Percentiles rank a stretch among this genome's conserved stretches.
These are phyloP conservation scores for Netelia melanura DNA, from an alignment of 2,888 invertebrate genomes.

Conservation along the genomic window DNA sequence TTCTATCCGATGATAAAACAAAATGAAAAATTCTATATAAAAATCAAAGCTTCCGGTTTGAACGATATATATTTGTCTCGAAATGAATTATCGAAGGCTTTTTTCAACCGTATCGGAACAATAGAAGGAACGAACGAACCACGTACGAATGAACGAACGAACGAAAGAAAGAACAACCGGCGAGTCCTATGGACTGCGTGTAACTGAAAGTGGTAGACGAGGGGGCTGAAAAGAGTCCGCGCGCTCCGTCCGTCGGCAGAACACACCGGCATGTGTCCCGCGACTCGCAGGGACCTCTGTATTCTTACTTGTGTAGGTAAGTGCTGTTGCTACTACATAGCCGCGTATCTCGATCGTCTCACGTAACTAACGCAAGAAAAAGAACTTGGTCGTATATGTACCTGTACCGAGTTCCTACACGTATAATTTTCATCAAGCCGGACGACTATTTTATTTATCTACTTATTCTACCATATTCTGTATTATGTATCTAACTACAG, in stretches of 20 bases:
- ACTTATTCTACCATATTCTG: no score
- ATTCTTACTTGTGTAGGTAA: conserved; percentile 6
- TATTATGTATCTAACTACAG: no score
- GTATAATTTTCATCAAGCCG: conserved; percentile 27
- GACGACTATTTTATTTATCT: neutral
- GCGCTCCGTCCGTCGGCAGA: conserved; percentile 31
- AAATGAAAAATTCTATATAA: no score
- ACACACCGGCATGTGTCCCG: conserved; percentile 45
- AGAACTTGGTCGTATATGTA: conserved; percentile 18
- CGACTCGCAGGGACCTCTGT: conserved; percentile 20
- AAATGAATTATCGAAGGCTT: neutral
- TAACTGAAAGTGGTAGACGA: conserved; percentile 75
- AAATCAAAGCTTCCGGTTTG: no score
- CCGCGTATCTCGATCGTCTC: conserved; percentile 36
- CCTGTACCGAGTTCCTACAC: conserved; percentile 18
- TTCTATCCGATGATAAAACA: no score
- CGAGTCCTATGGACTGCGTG: conserved; percentile 79
- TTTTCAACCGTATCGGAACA: neutral
- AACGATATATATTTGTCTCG: no score
- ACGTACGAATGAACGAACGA: no score
- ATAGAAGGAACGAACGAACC: neutral
- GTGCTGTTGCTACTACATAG: conserved; percentile 1
- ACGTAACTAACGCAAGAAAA: conserved; percentile 24
- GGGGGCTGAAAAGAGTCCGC: conserved; percentile 72
- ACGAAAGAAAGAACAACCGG: conserved; percentile 70